Conservation (phyloP, 2,888 invertebrate genomes). For the Capitulum mitella region DNA sequence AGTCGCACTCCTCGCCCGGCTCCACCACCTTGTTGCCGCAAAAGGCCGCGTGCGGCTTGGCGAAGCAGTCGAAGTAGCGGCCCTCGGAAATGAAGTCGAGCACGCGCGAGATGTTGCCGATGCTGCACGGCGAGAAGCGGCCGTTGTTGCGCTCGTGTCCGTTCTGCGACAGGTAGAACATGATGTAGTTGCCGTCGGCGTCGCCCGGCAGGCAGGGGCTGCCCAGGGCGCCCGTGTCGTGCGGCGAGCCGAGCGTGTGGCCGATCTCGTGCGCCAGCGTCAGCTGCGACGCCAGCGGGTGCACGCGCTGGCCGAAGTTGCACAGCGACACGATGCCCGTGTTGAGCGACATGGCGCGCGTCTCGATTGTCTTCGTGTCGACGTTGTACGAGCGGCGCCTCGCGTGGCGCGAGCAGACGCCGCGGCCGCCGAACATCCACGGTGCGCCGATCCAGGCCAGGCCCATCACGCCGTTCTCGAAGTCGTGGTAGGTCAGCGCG, state of each 20-base stretch:
- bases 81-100: neutral
- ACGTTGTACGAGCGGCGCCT: neutral
- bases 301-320: neutral
- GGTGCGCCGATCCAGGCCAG: neutral
- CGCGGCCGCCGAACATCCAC: neutral
- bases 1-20: neutral
- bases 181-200: neutral
- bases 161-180: neutral
- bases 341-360: neutral
- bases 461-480: neutral
- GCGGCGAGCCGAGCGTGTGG: conserved; percentile 3
- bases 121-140: neutral
- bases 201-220: neutral
- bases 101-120: neutral
- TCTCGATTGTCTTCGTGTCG: neutral
- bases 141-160: neutral
- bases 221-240: neutral
- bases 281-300: conserved; percentile 14
- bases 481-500: neutral
- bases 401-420: neutral
- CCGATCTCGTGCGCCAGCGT: conserved; percentile 16
- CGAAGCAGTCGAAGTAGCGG: neutral
- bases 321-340: neutral
- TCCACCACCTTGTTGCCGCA: neutral
- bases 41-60: neutral